These are phyloP conservation scores for Zalophus californianus DNA, from an alignment of 2,797 vertebrate genomes.

Conservation along the genomic window DNA sequence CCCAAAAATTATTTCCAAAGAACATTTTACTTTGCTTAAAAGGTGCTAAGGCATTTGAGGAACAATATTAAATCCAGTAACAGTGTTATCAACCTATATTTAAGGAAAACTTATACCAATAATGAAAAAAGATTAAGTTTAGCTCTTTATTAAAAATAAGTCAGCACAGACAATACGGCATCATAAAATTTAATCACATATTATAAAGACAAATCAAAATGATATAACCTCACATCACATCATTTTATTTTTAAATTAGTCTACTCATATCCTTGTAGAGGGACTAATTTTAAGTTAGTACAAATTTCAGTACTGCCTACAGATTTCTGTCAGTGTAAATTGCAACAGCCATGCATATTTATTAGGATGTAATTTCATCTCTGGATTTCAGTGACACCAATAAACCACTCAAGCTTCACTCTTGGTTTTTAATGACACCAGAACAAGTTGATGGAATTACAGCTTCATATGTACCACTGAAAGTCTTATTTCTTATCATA, in stretches of 20 bases:
- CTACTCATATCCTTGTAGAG: constrained; percentile 5
- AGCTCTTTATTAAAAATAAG: constrained; percentile 43
- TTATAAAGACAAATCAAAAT: constrained; percentile 37
- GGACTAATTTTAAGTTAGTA: constrained; percentile 11
- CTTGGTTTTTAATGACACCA: constrained; percentile 75
- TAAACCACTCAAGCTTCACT: constrained; percentile 80
- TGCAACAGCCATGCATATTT: constrained; percentile 76
- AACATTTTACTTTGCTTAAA: constrained; percentile 60
- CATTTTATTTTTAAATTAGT: constrained; percentile 50
- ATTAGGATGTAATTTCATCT: constrained; percentile 83
- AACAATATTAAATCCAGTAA: constrained; percentile 53
- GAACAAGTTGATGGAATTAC: constrained; percentile 81
- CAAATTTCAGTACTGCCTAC: constrained; percentile 75
- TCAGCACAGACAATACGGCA: neutral
- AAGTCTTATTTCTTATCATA: constrained; percentile 65
- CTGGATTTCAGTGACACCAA: constrained; percentile 78
- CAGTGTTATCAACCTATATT: constrained; percentile 43
- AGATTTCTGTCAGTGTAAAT: constrained; percentile 76
- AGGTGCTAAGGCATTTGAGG: neutral
- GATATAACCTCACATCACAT: neutral
- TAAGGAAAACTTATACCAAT: constrained; percentile 32
- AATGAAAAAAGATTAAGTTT: constrained; percentile 60
- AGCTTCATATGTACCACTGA: constrained; percentile 68
- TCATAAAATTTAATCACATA: neutral
- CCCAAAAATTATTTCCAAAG: constrained; percentile 51